These are phyloP conservation scores for Theonella swinhoei DNA, from an alignment of 37 sponge, comb jelly and placozoan genomes.

Conservation along the genomic window DNA sequence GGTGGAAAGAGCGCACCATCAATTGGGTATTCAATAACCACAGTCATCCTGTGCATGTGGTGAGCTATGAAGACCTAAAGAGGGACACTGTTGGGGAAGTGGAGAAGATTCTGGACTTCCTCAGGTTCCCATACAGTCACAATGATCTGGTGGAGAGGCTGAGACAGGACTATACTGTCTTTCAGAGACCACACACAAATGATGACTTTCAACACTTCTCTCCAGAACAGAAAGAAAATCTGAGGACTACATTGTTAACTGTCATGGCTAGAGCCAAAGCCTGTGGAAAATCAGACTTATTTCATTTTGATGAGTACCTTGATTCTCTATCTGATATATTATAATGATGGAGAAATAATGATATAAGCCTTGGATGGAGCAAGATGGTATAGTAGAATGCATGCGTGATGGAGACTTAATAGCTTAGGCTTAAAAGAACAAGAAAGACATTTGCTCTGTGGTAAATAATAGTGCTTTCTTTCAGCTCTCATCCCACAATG, in stretches of 20 bases:
- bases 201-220: constrained; percentile 11
- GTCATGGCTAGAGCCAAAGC: neutral
- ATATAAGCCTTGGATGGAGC: neutral
- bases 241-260: neutral
- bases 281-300: neutral
- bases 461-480: too few relatives aligned
- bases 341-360: neutral
- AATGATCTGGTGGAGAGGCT: constrained; percentile 14
- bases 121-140: constrained; percentile 23
- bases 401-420: neutral
- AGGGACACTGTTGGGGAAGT: constrained; percentile 19
- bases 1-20: constrained; percentile 8
- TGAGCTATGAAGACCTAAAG: constrained; percentile 52
- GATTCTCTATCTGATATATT: too few relatives aligned
- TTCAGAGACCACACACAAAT: constrained; percentile 9
- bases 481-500: too few relatives aligned
- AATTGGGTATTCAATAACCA: constrained; percentile 15
- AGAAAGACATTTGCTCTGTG: too few relatives aligned
- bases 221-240: neutral
- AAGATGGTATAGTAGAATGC: neutral
- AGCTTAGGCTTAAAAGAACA: too few relatives aligned
- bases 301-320: neutral
- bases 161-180: neutral
- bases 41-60: constrained; percentile 39
- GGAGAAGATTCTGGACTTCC: constrained; percentile 54